Conservation (phyloP, 2,113 vertebrate genomes). For the Clinocottus analis region DNA sequence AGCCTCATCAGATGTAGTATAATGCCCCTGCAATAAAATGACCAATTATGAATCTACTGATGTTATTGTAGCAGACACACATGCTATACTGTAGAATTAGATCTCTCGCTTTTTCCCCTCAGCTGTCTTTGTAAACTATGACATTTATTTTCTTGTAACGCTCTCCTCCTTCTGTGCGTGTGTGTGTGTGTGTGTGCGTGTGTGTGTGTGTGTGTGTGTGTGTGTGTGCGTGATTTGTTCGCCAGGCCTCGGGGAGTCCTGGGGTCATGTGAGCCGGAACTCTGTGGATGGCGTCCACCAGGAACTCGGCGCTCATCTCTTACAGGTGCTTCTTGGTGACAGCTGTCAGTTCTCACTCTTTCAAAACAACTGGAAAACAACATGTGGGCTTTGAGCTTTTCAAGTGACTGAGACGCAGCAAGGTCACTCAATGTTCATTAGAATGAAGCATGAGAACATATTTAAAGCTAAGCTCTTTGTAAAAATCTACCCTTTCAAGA, state of each 20-base stretch:
- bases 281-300: slow-evolving; percentile 92
- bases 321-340: slow-evolving; percentile 85
- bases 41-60: not conserved
- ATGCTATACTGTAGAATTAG: not conserved
- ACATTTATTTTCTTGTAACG: not conserved
- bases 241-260: slow-evolving; percentile 95
- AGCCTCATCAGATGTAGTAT: not conserved
- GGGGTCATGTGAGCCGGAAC: slow-evolving; percentile 92
- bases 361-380: not conserved
- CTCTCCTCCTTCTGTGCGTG: not conserved
- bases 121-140: not conserved
- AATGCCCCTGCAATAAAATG: not conserved
- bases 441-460: not conserved
- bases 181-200: no score
- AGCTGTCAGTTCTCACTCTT: not conserved
- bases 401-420: not conserved
- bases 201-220: no score
- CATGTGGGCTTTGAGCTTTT: not conserved
- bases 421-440: not conserved
- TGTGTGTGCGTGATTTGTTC: slow-evolving; percentile 38
- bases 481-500: not conserved
- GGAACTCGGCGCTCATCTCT: slow-evolving; percentile 94
- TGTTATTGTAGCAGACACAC: not conserved
- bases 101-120: not conserved
- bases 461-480: not conserved